These are phyloP conservation scores for Rana temporaria DNA, from an alignment of 2,113 vertebrate genomes.

Conservation along the genomic window DNA sequence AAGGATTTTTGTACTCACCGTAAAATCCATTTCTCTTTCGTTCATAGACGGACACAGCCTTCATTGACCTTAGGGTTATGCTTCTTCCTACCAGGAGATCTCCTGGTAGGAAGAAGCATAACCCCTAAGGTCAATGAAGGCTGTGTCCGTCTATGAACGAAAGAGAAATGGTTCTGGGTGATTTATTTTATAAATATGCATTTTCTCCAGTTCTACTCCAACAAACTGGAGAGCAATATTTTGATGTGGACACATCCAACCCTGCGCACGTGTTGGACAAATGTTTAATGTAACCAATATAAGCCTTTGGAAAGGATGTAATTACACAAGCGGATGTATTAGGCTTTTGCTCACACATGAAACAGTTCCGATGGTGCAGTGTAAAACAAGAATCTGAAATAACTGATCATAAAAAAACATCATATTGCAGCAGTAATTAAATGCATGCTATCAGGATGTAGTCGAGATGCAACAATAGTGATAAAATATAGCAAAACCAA, in stretches of 20 bases:
- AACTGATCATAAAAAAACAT: background rate
- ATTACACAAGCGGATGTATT: background rate
- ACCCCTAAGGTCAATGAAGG: no score
- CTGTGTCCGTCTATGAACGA: no score
- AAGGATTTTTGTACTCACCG: no score
- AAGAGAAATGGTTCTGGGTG: no score
- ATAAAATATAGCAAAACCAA: background rate
- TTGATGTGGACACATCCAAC: background rate
- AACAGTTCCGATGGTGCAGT: background rate
- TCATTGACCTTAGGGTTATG: no score
- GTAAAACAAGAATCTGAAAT: background rate
- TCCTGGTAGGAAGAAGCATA: no score
- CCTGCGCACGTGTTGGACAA: background rate
- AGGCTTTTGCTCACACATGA: background rate
- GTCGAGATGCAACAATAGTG: background rate
- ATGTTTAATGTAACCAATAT: background rate
- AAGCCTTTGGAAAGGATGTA: background rate
- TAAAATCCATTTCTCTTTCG: no score
- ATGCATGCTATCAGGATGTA: background rate
- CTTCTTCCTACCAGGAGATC: no score
- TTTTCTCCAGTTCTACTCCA: no score
- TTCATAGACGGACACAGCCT: no score
- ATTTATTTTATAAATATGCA: no score
- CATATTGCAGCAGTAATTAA: background rate
- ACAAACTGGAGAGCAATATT: background rate